Conservation (phyloP, 2,113 vertebrate species). For the Caranx melampygus region DNA sequence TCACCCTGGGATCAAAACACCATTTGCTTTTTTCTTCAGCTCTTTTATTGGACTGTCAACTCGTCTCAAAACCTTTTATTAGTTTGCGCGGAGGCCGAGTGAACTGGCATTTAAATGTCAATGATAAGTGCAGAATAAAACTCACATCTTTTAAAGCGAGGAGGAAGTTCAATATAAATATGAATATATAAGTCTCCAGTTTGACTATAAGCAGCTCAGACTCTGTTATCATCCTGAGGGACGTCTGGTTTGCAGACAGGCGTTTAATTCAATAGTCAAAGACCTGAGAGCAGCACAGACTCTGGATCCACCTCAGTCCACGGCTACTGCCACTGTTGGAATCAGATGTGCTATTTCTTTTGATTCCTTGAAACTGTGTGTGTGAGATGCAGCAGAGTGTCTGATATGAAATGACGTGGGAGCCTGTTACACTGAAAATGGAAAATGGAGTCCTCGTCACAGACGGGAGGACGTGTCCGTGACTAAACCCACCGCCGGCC, state of each 20-base stretch:
- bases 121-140: not conserved
- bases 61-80: conserved; percentile 22
- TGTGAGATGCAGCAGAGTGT: not conserved
- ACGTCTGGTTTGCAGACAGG: not conserved
- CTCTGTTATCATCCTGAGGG: not conserved
- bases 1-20: not conserved
- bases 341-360: not conserved
- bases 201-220: not conserved
- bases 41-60: not conserved
- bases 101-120: conserved; percentile 42
- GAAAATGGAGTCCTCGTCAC: too few species aligned
- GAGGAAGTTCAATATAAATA: not conserved
- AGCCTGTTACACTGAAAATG: too few species aligned
- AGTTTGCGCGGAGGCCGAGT: not conserved
- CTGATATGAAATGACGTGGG: not conserved
- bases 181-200: not conserved
- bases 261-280: not conserved
- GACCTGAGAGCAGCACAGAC: not conserved
- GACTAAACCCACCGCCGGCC: too few species aligned
- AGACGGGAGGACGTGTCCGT: too few species aligned
- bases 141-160: not conserved
- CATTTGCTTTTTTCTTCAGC: not conserved
- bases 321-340: not conserved
- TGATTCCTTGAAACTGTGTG: not conserved
- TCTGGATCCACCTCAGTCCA: not conserved